A percentile compares a stretch with the other conserved stretches of the same genome.
Evolutionary conservation across 2,113 vertebrate species (phyloP).

Genomic region (Anarhynchus alexandrinus): DNA sequence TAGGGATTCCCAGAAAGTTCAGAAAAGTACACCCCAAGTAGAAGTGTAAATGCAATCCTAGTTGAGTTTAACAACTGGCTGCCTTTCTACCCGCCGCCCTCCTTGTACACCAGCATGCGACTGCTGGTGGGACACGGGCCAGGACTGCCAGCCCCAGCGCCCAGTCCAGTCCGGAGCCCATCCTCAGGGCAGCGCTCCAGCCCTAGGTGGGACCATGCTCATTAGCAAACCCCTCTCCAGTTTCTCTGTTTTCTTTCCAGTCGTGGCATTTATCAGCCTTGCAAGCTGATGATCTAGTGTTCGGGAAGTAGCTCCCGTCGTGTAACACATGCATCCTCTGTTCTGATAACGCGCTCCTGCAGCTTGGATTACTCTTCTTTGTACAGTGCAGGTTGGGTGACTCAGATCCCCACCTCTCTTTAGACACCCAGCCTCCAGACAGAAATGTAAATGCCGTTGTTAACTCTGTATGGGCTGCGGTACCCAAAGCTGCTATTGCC

Average conservation of each 20-base stretch:
- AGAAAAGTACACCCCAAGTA: not conserved
- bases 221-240: not conserved
- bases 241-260: not conserved
- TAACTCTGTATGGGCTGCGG: not conserved
- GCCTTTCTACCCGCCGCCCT: not conserved
- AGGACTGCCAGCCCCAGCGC: not conserved
- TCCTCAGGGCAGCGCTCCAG: not conserved
- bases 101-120: not conserved
- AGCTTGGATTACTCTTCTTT: not conserved
- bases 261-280: not conserved
- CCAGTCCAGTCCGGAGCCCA: fast-evolving
- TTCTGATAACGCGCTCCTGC: not conserved
- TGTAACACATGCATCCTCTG: not conserved
- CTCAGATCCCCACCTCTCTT: not conserved
- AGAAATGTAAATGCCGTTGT: not conserved
- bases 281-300: not conserved
- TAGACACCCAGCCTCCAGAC: not conserved
- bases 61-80: not conserved
- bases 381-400: not conserved
- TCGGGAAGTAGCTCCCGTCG: not conserved
- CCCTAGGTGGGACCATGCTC: not conserved
- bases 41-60: not conserved
- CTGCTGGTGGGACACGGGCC: not conserved
- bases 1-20: not conserved
- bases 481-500: not conserved